Conservation (phyloP, 1,140 invertebrate genomes). For the Lepidostoma basale region DNA sequence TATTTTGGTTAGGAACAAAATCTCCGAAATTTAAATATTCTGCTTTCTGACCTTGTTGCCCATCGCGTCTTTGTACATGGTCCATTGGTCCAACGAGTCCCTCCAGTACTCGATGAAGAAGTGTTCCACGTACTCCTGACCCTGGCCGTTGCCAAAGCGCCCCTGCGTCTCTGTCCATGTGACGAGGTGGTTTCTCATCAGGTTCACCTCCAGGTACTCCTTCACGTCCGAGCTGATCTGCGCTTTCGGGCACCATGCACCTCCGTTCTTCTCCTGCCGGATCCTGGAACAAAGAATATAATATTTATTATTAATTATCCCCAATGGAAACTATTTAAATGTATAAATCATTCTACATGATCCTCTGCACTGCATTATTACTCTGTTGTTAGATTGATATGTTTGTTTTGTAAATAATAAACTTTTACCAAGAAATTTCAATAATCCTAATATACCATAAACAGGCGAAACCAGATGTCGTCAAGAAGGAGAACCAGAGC, state of each 20-base stretch:
- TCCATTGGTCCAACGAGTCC: slow-evolving; percentile 71
- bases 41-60: slow-evolving; percentile 71
- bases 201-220: slow-evolving; percentile 88
- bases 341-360: no score
- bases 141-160: slow-evolving; percentile 91
- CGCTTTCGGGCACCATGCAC: slow-evolving; percentile 91
- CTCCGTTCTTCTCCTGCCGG: slow-evolving; percentile 83
- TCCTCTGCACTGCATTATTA: no score
- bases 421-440: no score
- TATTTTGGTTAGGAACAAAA: neutral
- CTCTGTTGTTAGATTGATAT: no score
- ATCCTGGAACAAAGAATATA: slow-evolving; percentile 68
- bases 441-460: no score
- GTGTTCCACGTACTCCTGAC: slow-evolving; percentile 84
- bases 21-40: neutral
- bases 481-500: no score
- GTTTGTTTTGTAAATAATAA: no score
- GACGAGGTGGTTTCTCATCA: slow-evolving; percentile 77
- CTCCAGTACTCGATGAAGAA: slow-evolving; percentile 89
- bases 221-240: slow-evolving; percentile 74
- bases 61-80: slow-evolving; percentile 76
- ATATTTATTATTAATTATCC: neutral
- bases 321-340: no score
- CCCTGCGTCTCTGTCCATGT: slow-evolving; percentile 91
- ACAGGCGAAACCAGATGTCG: no score